Evolutionary conservation across 2,888 invertebrate genomes (phyloP).

Genomic region (Nematopogon swammerdamellus): DNA sequence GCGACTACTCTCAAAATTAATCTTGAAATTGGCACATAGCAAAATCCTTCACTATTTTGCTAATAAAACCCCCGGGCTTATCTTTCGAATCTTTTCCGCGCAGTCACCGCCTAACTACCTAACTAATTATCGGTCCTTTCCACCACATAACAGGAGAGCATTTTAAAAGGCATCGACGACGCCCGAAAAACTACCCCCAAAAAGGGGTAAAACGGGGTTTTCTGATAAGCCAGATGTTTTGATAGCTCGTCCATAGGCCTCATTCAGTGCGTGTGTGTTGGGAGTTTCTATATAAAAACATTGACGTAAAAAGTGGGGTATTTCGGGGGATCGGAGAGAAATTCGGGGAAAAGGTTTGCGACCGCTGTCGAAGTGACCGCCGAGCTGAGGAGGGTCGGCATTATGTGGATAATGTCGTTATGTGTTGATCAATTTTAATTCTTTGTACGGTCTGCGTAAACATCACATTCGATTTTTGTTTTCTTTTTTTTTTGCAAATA

Average conservation of each 20-base stretch:
- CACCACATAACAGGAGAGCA: neutral
- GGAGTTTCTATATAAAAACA: slow-evolving; percentile 49
- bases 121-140: neutral
- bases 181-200: slow-evolving; percentile 41
- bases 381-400: slow-evolving; percentile 53
- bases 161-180: slow-evolving; percentile 7
- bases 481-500: too few relatives aligned
- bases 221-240: slow-evolving; percentile 50
- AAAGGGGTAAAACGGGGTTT: slow-evolving; percentile 14
- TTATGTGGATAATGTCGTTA: slow-evolving; percentile 53
- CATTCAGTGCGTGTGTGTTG: neutral
- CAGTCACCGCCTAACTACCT: neutral
- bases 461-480: slow-evolving; percentile 1
- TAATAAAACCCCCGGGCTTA: neutral
- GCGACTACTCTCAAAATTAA: neutral
- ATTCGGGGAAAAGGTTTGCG: slow-evolving; percentile 39
- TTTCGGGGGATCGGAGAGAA: slow-evolving; percentile 24
- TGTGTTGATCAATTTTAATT: slow-evolving; percentile 57
- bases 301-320: slow-evolving; percentile 54
- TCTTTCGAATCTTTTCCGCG: neutral
- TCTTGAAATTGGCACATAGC: neutral
- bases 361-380: slow-evolving; percentile 55
- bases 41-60: neutral
- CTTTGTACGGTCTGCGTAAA: slow-evolving; percentile 13
- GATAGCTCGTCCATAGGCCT: slow-evolving; percentile 32